Conservation (phyloP, 2,797 vertebrate species). For the Macroramphosus scolopax region DNA sequence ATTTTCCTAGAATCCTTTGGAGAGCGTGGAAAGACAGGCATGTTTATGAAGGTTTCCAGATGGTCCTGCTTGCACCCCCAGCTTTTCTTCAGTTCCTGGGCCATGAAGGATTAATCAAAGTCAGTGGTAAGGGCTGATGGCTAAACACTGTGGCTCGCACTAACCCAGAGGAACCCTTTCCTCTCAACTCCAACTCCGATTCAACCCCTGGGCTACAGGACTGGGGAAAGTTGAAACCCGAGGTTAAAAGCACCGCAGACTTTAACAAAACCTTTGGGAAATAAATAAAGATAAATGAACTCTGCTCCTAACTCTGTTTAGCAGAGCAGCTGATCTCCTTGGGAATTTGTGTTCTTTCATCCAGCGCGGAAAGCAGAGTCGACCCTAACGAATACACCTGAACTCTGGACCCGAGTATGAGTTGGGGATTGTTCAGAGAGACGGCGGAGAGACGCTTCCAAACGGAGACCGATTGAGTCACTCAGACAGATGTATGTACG, state of each 20-base stretch:
- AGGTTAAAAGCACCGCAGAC: slow-evolving; percentile 57
- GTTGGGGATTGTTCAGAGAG: slow-evolving; percentile 19
- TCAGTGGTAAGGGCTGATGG: slow-evolving; percentile 72
- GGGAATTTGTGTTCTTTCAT: slow-evolving; percentile 35
- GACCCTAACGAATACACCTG: slow-evolving; percentile 51
- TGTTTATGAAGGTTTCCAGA: slow-evolving; percentile 87
- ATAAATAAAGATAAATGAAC: slow-evolving; percentile 44
- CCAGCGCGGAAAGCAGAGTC: slow-evolving; percentile 32
- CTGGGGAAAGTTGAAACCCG: slow-evolving; percentile 60
- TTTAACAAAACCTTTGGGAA: slow-evolving; percentile 39
- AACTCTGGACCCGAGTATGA: slow-evolving; percentile 36
- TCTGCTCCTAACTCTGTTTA: slow-evolving; percentile 31
- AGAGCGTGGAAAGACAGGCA: slow-evolving; percentile 81
- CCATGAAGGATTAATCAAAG: slow-evolving; percentile 83
- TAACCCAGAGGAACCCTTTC: slow-evolving; percentile 63
- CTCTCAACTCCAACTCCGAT: slow-evolving; percentile 49
- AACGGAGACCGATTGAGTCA: too few relatives aligned
- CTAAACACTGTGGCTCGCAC: slow-evolving; percentile 69
- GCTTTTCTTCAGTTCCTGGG: slow-evolving; percentile 75
- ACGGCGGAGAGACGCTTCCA: slow-evolving; percentile 41
- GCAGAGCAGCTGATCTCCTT: slow-evolving; percentile 46
- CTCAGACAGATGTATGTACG: too few relatives aligned
- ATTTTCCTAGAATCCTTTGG: slow-evolving; percentile 84
- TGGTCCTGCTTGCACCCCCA: slow-evolving; percentile 78
- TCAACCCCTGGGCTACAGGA: slow-evolving; percentile 57